Conservation (phyloP, 2,888 invertebrate species). For the Venustoraphidia nigricollis region DNA sequence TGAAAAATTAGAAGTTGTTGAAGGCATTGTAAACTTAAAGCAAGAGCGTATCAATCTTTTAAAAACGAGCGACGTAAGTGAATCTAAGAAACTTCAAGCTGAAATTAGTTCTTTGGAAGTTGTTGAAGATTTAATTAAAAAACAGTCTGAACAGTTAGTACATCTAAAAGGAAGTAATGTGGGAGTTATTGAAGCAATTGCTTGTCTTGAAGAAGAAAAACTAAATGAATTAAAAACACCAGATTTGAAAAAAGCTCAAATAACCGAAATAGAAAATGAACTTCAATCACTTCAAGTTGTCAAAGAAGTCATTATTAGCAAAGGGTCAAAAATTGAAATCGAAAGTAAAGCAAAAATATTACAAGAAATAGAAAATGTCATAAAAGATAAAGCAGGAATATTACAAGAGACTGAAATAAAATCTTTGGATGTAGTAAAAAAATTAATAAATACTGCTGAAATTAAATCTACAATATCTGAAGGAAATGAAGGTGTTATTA, state of each 20-base stretch:
- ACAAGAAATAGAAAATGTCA: too few relatives aligned
- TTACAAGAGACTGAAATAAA: too few relatives aligned
- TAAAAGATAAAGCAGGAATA: too few relatives aligned
- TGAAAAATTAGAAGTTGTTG: constrained; percentile 1
- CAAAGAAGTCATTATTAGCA: background rate
- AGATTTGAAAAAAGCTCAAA: constrained; percentile 6
- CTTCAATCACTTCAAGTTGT: constrained; percentile 3
- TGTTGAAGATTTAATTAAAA: background rate
- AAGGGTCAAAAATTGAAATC: too few relatives aligned
- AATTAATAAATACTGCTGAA: too few relatives aligned
- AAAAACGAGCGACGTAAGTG: background rate
- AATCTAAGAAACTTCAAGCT: background rate
- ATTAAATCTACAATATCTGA: too few relatives aligned
- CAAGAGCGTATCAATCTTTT: background rate
- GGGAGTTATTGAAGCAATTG: background rate
- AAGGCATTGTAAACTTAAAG: constrained; percentile 4
- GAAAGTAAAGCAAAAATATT: too few relatives aligned
- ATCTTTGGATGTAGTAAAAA: too few relatives aligned
- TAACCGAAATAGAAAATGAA: constrained; percentile 1
- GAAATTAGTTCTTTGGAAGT: background rate
- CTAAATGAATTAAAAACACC: background rate
- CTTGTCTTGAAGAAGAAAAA: background rate
- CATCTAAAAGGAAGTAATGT: background rate
- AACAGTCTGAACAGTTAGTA: constrained; percentile 1
- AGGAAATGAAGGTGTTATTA: too few relatives aligned